Conservation (phyloP, 2,888 invertebrate species). For the Campopleginae sp. region DNA sequence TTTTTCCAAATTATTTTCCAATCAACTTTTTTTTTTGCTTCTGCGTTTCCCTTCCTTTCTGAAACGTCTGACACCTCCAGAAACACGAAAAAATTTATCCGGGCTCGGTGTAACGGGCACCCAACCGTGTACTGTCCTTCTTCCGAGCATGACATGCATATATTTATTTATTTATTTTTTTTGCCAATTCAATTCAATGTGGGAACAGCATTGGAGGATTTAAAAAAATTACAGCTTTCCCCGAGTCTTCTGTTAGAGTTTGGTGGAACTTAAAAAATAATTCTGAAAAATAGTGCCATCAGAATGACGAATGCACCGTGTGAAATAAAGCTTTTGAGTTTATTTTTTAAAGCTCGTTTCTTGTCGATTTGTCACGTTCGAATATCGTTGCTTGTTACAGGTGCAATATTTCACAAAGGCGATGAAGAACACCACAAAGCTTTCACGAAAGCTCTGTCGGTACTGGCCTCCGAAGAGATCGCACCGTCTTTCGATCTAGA, state of each 20-base stretch:
- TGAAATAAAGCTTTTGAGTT: background rate
- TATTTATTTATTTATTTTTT: too few relatives aligned
- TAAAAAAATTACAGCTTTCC: background rate
- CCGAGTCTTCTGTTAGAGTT: background rate
- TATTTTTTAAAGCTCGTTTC: background rate
- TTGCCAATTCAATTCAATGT: background rate
- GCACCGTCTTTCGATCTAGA: constrained; percentile 76
- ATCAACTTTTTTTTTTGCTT: background rate
- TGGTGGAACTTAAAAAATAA: background rate
- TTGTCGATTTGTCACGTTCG: constrained; percentile 27
- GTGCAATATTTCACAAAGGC: constrained; percentile 79
- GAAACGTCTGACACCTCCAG: too few relatives aligned
- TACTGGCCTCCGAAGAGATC: constrained; percentile 70
- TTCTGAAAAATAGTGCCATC: background rate
- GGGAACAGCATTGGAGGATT: background rate
- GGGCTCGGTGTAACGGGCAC: background rate
- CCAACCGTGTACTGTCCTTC: background rate
- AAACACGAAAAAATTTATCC: too few relatives aligned
- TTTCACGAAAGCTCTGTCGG: constrained; percentile 74
- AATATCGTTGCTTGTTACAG: constrained; percentile 69
- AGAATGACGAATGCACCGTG: background rate
- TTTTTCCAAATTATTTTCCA: constrained; percentile 34
- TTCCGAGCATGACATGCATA: background rate
- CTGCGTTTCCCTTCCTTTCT: too few relatives aligned
- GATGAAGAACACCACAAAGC: constrained; percentile 74